phyloP scores from a whole-genome alignment of 2,797 vertebrate genomes.

The Acipenser oxyrinchus region DNA sequence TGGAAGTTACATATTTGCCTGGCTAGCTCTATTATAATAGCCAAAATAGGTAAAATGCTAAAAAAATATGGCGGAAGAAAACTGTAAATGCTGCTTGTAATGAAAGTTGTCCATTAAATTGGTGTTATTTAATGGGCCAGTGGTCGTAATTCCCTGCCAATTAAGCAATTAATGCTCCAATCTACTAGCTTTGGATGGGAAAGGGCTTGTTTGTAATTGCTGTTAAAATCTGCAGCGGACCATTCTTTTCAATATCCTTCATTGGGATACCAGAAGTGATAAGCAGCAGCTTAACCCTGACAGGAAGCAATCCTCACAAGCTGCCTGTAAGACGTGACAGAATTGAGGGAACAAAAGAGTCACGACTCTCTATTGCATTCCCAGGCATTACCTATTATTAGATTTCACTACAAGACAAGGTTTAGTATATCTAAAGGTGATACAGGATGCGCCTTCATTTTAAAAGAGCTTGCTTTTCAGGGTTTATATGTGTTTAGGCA shows the following conservation, averaged over 20 bases:
- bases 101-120: not conserved
- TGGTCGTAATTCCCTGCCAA: too few species aligned
- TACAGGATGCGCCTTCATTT: too few species aligned
- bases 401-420: too few species aligned
- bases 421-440: too few species aligned
- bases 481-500: too few species aligned
- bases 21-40: too few species aligned
- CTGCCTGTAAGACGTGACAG: slow-evolving; percentile 9
- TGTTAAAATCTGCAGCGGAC: not conserved
- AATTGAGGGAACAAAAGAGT: not conserved
- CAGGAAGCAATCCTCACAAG: slow-evolving; percentile 9
- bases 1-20: too few species aligned
- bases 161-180: not conserved
- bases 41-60: too few species aligned
- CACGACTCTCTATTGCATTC: too few species aligned
- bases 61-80: too few species aligned
- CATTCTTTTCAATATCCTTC: not conserved
- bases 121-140: not conserved
- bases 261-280: slow-evolving; percentile 8
- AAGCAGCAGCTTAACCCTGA: slow-evolving; percentile 13
- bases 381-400: too few species aligned
- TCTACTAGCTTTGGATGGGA: not conserved
- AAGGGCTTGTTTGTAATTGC: slow-evolving; percentile 3
- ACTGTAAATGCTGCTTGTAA: not conserved
- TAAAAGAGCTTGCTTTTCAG: too few species aligned